Evolutionary conservation across 2,888 invertebrate genomes (phyloP).

Genomic region (Eurytoma adleriae): DNA sequence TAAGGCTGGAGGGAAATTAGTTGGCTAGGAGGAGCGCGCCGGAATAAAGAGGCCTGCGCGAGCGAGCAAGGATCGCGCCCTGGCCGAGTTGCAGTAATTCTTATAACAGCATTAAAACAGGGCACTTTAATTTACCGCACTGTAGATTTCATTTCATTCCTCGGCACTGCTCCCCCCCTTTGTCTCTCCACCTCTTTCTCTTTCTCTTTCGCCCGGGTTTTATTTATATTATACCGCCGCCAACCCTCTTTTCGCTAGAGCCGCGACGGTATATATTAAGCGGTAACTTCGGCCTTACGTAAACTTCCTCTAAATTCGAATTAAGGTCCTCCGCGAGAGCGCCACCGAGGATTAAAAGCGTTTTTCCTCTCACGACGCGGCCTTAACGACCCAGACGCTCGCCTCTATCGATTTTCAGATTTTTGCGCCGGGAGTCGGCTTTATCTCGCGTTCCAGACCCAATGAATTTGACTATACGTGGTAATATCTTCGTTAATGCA

Average conservation of each 20-base stretch:
- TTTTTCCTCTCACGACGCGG: constrained; percentile 43
- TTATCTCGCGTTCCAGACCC: constrained; percentile 6
- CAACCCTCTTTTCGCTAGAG: constrained; percentile 34
- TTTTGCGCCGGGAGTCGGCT: constrained; percentile 1
- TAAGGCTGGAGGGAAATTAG: constrained; percentile 63
- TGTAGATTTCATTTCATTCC: constrained; percentile 73
- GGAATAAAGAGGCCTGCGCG: constrained; percentile 59
- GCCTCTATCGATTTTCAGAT: constrained; percentile 43
- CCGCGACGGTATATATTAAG: constrained; percentile 63
- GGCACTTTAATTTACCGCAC: constrained; percentile 74
- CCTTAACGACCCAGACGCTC: constrained; percentile 30
- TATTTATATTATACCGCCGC: constrained; percentile 64
- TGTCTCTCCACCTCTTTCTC: constrained; percentile 41
- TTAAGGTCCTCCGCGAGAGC: constrained; percentile 59
- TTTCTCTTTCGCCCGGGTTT: constrained; percentile 61
- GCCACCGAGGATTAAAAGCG: constrained; percentile 51
- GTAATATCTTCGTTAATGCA: neutral
- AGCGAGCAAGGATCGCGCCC: constrained; percentile 54
- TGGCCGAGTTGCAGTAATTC: constrained; percentile 68
- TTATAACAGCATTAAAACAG: constrained; percentile 74
- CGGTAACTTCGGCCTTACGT: constrained; percentile 63
- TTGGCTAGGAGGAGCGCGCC: constrained; percentile 58
- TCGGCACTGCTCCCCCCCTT: constrained; percentile 53
- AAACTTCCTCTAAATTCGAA: constrained; percentile 65
- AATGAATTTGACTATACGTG: neutral